Conservation (phyloP, 2,113 vertebrate genomes). For the Pelodiscus sinensis region DNA sequence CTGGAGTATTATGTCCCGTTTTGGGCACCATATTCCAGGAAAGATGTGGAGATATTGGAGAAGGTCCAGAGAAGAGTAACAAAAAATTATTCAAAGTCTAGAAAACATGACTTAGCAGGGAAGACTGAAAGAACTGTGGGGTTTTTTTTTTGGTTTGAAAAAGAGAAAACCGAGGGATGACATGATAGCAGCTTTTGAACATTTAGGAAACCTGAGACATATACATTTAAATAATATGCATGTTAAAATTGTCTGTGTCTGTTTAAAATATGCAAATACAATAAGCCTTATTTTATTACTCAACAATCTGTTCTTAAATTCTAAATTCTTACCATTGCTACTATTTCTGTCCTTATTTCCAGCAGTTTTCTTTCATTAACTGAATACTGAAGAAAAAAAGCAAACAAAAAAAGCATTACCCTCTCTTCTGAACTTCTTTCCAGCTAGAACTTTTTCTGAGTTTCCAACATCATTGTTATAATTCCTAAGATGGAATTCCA, state of each 20-base stretch:
- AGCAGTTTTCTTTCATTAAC: conserved; percentile 89
- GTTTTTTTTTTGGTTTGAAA: neutral
- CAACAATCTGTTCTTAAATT: neutral
- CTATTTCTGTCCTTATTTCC: conserved; percentile 87
- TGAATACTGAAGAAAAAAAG: conserved; percentile 80
- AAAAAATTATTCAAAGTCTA: too few relatives aligned
- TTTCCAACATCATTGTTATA: neutral
- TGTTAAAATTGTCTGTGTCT: neutral
- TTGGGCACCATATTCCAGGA: too few relatives aligned
- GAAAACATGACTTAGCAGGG: too few relatives aligned
- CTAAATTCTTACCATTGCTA: conserved; percentile 89
- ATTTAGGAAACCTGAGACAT: neutral
- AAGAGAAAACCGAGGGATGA: too few relatives aligned
- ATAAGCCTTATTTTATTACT: neutral
- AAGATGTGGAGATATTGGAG: too few relatives aligned
- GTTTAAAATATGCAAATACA: neutral
- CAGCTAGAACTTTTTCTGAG: neutral
- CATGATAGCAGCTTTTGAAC: neutral
- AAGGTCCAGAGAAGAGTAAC: too few relatives aligned
- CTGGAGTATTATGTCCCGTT: too few relatives aligned
- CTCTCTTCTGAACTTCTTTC: neutral
- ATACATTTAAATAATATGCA: neutral
- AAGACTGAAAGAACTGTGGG: too few relatives aligned
- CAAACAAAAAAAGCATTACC: neutral
- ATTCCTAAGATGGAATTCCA: neutral